phyloP scores from a whole-genome alignment of 2,113 vertebrate genomes.

The Passer domesticus region DNA sequence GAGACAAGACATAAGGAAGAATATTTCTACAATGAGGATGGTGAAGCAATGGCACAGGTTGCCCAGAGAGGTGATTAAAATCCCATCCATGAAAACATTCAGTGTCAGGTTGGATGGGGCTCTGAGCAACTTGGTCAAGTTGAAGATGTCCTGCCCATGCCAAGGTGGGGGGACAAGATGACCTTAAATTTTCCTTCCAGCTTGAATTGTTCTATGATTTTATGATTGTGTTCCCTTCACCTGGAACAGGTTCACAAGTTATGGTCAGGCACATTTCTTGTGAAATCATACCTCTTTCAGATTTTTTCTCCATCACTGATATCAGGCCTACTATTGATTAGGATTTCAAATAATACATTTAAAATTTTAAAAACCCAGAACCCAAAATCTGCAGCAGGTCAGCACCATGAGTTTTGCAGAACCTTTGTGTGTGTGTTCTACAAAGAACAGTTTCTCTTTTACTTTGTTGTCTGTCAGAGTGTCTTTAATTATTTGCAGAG shows the following conservation, averaged over 20 bases:
- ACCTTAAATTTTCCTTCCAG: neutral
- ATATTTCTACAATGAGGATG: neutral
- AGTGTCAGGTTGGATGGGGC: neutral
- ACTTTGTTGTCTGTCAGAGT: neutral
- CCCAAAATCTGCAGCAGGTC: neutral
- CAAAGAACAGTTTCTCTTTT: neutral
- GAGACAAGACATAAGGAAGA: neutral
- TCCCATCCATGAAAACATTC: neutral
- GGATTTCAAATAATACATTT: neutral
- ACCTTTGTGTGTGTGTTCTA: fast-evolving
- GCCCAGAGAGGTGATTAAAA: neutral
- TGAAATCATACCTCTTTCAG: neutral
- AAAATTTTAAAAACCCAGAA: neutral
- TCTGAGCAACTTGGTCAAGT: neutral
- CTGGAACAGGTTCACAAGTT: neutral
- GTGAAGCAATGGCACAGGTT: neutral
- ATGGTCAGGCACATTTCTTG: neutral
- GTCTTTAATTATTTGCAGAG: neutral
- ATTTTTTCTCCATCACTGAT: neutral
- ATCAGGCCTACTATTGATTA: neutral
- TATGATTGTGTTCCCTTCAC: neutral
- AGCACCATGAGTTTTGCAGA: neutral
- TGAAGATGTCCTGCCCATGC: neutral
- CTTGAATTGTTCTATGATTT: neutral
- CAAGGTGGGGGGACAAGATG: neutral